Base-by-base conservation (phyloP, 2,113 vertebrate genomes). In the Thalassarche chlororhynchos region DNA sequence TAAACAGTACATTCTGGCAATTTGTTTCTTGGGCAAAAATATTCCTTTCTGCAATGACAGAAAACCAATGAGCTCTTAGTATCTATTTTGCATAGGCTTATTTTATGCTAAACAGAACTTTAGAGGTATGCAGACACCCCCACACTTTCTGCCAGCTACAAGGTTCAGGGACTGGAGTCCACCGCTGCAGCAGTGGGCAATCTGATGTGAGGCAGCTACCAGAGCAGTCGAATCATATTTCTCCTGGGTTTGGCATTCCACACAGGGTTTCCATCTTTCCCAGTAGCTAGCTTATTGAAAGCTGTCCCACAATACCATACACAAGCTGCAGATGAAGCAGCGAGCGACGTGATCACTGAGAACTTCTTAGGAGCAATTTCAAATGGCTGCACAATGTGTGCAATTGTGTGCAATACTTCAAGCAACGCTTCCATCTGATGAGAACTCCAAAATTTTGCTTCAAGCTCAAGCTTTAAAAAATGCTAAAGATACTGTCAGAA, bases 331-430 rank as follows among this genome's bases (percentile, higher is more conserved):
- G 60, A 62, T 55, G 64, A 70, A 46, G 17, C 51, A 81, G 25
- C 34, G 46, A 87, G 28, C 0, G 2, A 28, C 0, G 0, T 21
- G 16, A 81, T 44, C 60, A 64, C 60, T 28, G 10, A 75, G n/a
- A 68, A 47, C 20, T 36, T 58, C 57, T 68, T 84, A 0, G 5
- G 66, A 60, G 78, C 10, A 55, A 31, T 51, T 90, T 68, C 38
- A 71, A 38, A 58, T 51, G 57, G 49, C 60, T 85, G 65, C 36
- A 79, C 32, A 28, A 42, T 5, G 14, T 20, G 38, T 52, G 58
- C 38, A 71, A 31, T 62, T 82, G 7, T 24, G 40, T 74, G 46
- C 24, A 44, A 19, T 58, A 36, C 14, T 64, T 88, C 14, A 86
- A 69, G n/a, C 2, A 7, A 91, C 25, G 28, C 10, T 81, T 78